These are phyloP conservation scores for Hecatera dysodea DNA, from an alignment of 2,888 invertebrate species.

Conservation along the genomic window DNA sequence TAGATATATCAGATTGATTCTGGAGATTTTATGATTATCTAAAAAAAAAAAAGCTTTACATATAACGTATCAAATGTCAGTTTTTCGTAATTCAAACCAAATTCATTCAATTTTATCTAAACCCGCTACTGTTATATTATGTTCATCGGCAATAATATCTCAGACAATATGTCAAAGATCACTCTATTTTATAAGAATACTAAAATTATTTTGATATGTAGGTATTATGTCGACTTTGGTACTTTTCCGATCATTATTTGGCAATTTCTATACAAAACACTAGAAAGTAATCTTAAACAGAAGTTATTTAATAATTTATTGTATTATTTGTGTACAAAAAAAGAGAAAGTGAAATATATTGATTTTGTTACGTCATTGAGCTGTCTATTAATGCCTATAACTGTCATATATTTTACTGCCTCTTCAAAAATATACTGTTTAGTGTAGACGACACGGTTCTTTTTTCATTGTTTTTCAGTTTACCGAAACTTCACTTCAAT, in stretches of 20 bases:
- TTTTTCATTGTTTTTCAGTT: neutral
- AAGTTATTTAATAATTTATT: conserved; percentile 50
- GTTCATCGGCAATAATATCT: conserved; percentile 5
- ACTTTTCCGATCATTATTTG: conserved; percentile 32
- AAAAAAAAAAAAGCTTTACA: neutral
- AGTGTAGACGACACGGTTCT: conserved; percentile 37
- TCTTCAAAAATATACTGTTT: conserved; percentile 29
- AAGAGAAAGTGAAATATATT: conserved; percentile 58
- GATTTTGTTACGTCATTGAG: conserved; percentile 24
- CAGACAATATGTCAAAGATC: conserved; percentile 29
- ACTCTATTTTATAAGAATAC: conserved; percentile 3
- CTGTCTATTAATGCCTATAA: conserved; percentile 5
- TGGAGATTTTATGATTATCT: neutral
- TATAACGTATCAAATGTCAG: neutral
- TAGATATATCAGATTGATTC: neutral
- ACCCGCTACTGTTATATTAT: neutral
- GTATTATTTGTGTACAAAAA: conserved; percentile 47
- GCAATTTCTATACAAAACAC: conserved; percentile 27
- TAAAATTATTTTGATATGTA: neutral
- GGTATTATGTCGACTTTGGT: neutral
- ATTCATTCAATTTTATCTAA: neutral
- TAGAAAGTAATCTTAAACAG: conserved; percentile 51
- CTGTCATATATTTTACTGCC: conserved; percentile 37
- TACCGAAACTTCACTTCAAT: neutral
- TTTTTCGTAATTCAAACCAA: neutral